Base-by-base conservation (phyloP, 2,888 invertebrate species). In the Rhaphigaster nebulosa region DNA sequence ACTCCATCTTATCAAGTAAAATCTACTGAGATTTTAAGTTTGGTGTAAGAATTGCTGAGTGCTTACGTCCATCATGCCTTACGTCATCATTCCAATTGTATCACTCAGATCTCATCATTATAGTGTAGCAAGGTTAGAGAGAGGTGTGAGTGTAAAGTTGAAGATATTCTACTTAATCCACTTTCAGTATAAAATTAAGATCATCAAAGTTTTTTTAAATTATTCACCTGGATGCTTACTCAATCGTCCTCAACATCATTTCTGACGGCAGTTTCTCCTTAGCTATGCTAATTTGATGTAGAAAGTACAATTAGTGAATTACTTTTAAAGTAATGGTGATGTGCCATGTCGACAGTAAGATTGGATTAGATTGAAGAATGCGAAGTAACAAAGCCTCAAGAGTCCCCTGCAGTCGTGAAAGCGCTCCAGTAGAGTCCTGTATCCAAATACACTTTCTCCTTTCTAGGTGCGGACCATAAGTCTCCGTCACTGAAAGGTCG, bases 391-490 rank as follows among this genome's bases (percentile, higher is more conserved):
- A 76, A 76, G 70, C 70, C 23, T 76, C 38, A 23, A 76, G 34
- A 38, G 70, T 29, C 70, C 10, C 34, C 70, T 15, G 34, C 20
- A 38, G 70, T 15, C 70, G 70, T 76, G 70, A 76, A 76, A 76
- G 70, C 65, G 65, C 70, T 76, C 34, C 34, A 10, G 34, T 76
- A 76, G 20, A 38, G 70, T 76, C 70, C 70, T 76, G 34, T 76
- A 76, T 76, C 70, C 70, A 38, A 38, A 76, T 76, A 76, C 80
- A 80, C 84, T 84, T 84, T 84, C 84, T 84, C 84, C 84, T 45
- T 50, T 84, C 84, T 84, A 76, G 70, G 70, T 76, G 70, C 38
- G 84, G 84, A 45, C 45, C 84, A 50, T 50, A 84, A 45, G 84
- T 84, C 84, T 84, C 45, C 45, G 45, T 45, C 84, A 18, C 45